These are phyloP conservation scores for Biston betularia DNA, from an alignment of 2,888 invertebrate genomes.

Conservation along the genomic window DNA sequence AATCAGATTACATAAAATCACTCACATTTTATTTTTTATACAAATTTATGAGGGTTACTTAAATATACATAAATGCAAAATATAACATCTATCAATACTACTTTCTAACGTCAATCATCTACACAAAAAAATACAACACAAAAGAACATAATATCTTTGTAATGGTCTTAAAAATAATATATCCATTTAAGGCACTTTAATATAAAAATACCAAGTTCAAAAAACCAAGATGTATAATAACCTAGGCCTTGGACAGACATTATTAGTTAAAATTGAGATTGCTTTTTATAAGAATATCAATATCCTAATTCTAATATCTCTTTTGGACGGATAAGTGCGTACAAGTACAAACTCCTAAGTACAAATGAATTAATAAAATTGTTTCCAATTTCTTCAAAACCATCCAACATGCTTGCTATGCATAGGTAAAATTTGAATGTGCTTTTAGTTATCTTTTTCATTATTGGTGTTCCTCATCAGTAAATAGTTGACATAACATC, in stretches of 20 bases:
- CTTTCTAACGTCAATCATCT: neutral
- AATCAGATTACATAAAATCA: no score
- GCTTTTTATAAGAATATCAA: neutral
- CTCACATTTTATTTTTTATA: neutral
- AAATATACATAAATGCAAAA: neutral
- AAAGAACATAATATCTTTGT: neutral
- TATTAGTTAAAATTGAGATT: conserved; percentile 18
- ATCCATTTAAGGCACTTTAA: conserved; percentile 17
- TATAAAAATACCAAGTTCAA: neutral
- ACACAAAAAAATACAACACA: neutral
- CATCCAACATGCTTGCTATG: no score
- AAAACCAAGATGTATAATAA: neutral
- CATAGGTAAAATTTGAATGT: no score
- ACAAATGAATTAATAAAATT: neutral
- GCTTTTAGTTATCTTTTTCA: no score
- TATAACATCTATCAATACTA: neutral
- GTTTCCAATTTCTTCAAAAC: no score
- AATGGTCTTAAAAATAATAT: neutral
- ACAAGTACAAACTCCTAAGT: conserved; percentile 21
- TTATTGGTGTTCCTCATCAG: no score
- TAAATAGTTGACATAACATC: no score
- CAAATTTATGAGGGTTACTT: neutral
- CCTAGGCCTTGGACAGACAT: conserved; percentile 20
- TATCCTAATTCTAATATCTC: conserved; percentile 7
- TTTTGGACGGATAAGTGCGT: conserved; percentile 41